phyloP scores from a whole-genome alignment of 2,797 vertebrate species.

The Limosa lapponica region DNA sequence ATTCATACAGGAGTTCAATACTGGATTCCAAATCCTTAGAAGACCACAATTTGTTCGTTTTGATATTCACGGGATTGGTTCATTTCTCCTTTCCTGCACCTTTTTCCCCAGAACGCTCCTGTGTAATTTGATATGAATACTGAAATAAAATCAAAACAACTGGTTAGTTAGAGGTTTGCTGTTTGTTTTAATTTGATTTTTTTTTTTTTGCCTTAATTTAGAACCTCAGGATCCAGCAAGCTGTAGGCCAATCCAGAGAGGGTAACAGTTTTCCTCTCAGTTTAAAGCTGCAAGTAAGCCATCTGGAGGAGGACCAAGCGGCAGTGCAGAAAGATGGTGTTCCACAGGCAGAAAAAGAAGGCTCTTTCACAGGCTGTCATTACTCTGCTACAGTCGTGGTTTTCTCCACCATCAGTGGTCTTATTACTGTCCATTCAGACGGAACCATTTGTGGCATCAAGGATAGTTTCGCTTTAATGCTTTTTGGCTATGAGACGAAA shows the following conservation, averaged over 20 bases:
- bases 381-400: slow-evolving; percentile 87
- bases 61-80: neutral
- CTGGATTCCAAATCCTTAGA: neutral
- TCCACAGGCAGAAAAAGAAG: neutral
- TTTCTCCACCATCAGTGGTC: slow-evolving; percentile 86
- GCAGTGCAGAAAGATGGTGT: neutral
- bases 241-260: slow-evolving; percentile 80
- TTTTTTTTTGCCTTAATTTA: slow-evolving; percentile 45
- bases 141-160: neutral
- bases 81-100: neutral
- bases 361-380: slow-evolving; percentile 24
- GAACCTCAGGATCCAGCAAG: slow-evolving; percentile 85
- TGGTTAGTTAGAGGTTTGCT: neutral
- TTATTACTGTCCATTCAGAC: slow-evolving; percentile 85
- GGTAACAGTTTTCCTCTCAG: slow-evolving; percentile 85
- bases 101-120: neutral
- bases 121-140: neutral
- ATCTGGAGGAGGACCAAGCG: slow-evolving; percentile 43
- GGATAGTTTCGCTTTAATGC: slow-evolving; percentile 83
- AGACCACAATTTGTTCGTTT: neutral
- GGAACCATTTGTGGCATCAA: slow-evolving; percentile 88
- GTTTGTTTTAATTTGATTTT: neutral
- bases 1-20: neutral
- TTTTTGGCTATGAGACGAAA: slow-evolving; percentile 87
- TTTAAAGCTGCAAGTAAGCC: slow-evolving; percentile 82